phyloP scores from a whole-genome alignment of 2,797 vertebrate genomes.

The Tolypeutes matacus region DNA sequence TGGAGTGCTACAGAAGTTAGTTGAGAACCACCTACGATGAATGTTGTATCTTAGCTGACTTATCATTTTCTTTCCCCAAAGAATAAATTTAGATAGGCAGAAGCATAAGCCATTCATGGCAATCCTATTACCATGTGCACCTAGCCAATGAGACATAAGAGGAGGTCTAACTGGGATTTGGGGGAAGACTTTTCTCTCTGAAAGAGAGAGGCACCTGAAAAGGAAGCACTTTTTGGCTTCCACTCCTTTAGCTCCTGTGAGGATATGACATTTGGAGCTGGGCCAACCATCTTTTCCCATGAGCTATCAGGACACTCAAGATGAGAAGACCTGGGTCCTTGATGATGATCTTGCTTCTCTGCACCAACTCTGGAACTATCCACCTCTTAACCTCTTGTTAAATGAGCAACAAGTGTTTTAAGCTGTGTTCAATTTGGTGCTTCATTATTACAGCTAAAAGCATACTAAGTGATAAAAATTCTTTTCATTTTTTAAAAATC shows the following conservation, averaged over 20 bases:
- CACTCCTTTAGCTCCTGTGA: neutral
- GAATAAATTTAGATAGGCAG: neutral
- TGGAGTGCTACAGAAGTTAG: conserved; percentile 14
- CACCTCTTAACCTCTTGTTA: neutral
- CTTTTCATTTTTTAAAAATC: neutral
- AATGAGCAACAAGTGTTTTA: conserved; percentile 3
- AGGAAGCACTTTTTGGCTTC: neutral
- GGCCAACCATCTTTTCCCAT: neutral
- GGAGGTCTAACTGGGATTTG: neutral
- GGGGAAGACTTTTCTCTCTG: neutral
- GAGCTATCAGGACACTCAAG: neutral
- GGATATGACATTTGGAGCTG: neutral
- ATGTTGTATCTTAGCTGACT: neutral
- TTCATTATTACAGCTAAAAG: neutral
- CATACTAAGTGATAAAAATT: conserved; percentile 26
- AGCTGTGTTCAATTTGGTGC: neutral
- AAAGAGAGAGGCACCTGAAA: neutral
- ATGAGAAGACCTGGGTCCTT: neutral
- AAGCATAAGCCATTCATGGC: neutral
- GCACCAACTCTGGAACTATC: neutral
- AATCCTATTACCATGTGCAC: neutral
- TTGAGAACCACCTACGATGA: neutral
- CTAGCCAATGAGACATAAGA: neutral
- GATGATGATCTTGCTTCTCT: neutral
- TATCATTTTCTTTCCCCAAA: neutral